Percentiles rank a stretch among this genome's conserved stretches.
phyloP scores from a whole-genome alignment of 2,888 invertebrate genomes.

The Luperina nickerlii region DNA sequence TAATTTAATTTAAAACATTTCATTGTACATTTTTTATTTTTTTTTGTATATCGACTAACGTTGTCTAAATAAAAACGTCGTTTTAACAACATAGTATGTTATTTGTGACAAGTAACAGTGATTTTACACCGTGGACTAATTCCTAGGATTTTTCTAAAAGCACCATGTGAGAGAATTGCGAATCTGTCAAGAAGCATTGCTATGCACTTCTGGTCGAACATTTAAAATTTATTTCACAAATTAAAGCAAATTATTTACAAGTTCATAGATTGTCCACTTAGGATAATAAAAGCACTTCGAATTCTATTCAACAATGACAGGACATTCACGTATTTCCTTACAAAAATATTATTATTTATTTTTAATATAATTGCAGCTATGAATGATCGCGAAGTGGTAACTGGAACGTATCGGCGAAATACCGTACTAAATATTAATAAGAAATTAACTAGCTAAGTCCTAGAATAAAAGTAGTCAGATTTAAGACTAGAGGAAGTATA shows the following conservation, averaged over 20 bases:
- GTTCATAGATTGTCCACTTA: not conserved
- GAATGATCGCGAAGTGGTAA: slow-evolving; percentile 38
- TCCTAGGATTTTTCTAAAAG: slow-evolving; percentile 26
- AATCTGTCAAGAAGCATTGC: slow-evolving; percentile 6
- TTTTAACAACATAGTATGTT: slow-evolving; percentile 25
- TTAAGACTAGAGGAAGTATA: slow-evolving; percentile 53
- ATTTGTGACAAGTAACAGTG: slow-evolving; percentile 10
- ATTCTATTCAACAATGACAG: not conserved
- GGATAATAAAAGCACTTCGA: slow-evolving; percentile 17
- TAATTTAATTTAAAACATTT: slow-evolving; percentile 49
- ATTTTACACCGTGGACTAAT: not conserved
- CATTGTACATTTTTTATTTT: slow-evolving; percentile 53
- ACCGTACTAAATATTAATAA: slow-evolving; percentile 11
- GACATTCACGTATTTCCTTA: not conserved
- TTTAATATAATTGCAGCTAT: not conserved
- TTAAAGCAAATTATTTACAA: slow-evolving; percentile 3
- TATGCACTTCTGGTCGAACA: not conserved
- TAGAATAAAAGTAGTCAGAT: slow-evolving; percentile 22
- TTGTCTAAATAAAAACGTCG: slow-evolving; percentile 37
- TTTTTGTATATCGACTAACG: slow-evolving; percentile 39
- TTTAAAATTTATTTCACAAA: not conserved
- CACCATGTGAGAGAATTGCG: slow-evolving; percentile 32
- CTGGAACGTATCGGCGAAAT: slow-evolving; percentile 39
- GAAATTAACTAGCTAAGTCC: not conserved
- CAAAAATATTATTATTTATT: not conserved